Percentiles rank a stretch among this genome's conserved stretches.
Evolutionary conservation across 2,113 vertebrate genomes (phyloP).

Genomic region (Phaetusa simplex): DNA sequence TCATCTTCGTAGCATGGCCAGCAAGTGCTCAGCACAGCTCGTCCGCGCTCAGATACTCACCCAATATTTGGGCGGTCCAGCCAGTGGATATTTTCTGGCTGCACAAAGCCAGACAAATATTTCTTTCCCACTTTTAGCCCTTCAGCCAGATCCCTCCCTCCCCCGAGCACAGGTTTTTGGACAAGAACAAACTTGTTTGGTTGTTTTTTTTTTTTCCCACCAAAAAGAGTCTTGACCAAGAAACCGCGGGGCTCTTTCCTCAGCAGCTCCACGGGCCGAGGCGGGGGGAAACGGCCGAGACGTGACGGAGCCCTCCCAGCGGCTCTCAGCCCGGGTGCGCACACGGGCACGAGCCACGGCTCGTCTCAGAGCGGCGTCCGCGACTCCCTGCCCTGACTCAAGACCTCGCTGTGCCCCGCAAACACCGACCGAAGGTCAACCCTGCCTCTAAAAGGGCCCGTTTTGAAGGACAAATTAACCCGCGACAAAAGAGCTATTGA

Average conservation of each 20-base stretch:
- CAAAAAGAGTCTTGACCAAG: fast-evolving
- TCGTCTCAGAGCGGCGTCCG: not conserved
- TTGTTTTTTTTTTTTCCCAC: fast-evolving
- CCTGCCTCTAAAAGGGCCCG: fast-evolving
- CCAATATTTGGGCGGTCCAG: fast-evolving
- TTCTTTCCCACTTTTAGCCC: not conserved
- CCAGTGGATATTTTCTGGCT: not conserved
- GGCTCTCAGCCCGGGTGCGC: not conserved
- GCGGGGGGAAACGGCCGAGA: not conserved
- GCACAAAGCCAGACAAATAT: not conserved
- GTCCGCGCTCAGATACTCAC: fast-evolving
- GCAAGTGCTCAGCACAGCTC: not conserved
- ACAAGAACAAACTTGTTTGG: not conserved
- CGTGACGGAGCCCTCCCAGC: not conserved
- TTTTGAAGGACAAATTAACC: not conserved
- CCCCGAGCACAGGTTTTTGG: not conserved
- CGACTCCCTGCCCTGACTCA: not conserved
- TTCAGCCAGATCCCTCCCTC: not conserved
- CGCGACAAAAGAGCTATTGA: fast-evolving
- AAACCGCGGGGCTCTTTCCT: fast-evolving
- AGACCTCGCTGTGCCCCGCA: not conserved
- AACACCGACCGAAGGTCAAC: not conserved
- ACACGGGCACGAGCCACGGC: not conserved
- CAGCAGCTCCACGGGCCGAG: not conserved
- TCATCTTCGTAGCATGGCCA: fast-evolving